Evolutionary conservation across 2,888 invertebrate genomes (phyloP).

Genomic region (Asteroscopus sphinx): DNA sequence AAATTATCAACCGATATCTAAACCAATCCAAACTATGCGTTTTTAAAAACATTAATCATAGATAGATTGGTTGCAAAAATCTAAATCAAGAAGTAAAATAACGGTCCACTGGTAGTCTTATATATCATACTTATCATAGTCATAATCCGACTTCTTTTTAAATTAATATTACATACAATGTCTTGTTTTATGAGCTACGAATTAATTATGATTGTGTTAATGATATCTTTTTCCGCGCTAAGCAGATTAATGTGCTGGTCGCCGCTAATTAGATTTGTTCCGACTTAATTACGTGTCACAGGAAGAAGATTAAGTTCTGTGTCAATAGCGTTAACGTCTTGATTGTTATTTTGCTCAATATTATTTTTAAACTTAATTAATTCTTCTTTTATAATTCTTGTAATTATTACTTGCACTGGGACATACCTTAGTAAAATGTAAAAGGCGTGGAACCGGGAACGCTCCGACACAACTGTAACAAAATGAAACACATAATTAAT

Average conservation of each 20-base stretch:
- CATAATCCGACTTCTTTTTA: too few species aligned
- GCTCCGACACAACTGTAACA: constrained; percentile 47
- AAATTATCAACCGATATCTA: too few species aligned
- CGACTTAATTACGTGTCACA: constrained; percentile 7
- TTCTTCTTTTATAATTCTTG: too few species aligned
- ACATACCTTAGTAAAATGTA: constrained; percentile 51
- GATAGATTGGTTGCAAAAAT: too few species aligned
- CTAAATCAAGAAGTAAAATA: too few species aligned
- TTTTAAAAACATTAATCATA: too few species aligned
- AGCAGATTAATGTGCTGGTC: background rate
- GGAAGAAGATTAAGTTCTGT: background rate
- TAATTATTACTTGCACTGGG: too few species aligned
- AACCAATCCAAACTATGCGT: too few species aligned
- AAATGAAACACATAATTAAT: constrained; percentile 16
- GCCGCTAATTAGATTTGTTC: constrained; percentile 5
- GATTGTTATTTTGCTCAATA: background rate
- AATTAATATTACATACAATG: background rate
- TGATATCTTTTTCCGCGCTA: background rate
- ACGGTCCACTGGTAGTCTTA: too few species aligned
- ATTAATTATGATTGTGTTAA: background rate
- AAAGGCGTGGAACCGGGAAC: constrained; percentile 19
- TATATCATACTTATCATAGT: too few species aligned
- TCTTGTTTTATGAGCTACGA: background rate
- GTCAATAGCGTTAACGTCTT: background rate
- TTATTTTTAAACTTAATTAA: too few species aligned